Conservation (phyloP, 2,113 vertebrate species). For the Indri indri region DNA sequence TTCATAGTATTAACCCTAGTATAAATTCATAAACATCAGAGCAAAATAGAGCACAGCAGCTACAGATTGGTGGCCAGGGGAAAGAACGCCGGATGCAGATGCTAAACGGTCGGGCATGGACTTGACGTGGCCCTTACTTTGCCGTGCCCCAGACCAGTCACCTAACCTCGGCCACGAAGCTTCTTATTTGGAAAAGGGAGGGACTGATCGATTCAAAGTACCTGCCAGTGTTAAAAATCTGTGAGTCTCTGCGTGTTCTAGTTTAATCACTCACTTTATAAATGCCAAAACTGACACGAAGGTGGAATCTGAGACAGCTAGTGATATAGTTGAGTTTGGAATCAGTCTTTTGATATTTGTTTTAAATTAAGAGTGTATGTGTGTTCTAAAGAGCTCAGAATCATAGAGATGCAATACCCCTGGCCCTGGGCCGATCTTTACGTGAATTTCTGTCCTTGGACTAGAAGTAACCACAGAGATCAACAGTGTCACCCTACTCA, state of each 20-base stretch:
- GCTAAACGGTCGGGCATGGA: neutral
- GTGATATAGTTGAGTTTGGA: neutral
- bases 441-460: neutral
- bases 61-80: neutral
- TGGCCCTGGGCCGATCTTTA: neutral
- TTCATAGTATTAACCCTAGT: neutral
- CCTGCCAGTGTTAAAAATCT: neutral
- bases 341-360: neutral
- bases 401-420: neutral
- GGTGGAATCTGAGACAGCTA: neutral
- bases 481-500: neutral
- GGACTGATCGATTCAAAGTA: neutral
- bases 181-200: conserved; percentile 6
- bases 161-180: neutral
- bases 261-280: neutral
- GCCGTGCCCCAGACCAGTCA: neutral
- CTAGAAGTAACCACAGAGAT: neutral
- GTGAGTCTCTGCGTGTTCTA: neutral
- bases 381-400: neutral
- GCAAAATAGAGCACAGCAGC: neutral
- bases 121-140: neutral
- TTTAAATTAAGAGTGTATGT: neutral
- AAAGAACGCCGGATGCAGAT: neutral
- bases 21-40: neutral
- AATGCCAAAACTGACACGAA: neutral